phyloP scores from a whole-genome alignment of 2,888 invertebrate genomes.

The Pomacea canaliculata region DNA sequence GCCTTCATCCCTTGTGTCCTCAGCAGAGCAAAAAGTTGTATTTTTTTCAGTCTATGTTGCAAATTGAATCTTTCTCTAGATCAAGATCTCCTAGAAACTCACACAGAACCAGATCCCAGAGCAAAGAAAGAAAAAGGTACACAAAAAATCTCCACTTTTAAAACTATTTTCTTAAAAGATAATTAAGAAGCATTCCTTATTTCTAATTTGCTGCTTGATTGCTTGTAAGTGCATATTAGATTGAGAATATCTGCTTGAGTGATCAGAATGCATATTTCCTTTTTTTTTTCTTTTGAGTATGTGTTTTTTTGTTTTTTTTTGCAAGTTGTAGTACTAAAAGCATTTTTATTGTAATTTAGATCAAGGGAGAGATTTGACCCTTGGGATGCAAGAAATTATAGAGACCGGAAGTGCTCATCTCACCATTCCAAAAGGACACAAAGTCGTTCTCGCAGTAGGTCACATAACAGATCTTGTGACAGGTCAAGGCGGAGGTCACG shows the following conservation, averaged over 20 bases:
- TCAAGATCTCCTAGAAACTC: constrained; percentile 3
- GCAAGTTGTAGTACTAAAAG: too few relatives aligned
- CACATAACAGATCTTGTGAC: not conserved
- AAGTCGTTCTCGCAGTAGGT: not conserved
- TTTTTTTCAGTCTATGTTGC: too few relatives aligned
- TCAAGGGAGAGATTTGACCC: constrained; percentile 8
- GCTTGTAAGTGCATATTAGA: too few relatives aligned
- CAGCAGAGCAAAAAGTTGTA: not conserved
- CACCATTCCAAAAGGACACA: not conserved
- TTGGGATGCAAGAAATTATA: constrained; percentile 34
- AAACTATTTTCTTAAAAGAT: too few relatives aligned
- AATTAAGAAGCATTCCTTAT: too few relatives aligned
- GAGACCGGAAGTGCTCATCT: not conserved
- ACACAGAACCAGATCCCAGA: not conserved
- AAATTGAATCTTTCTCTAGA: not conserved
- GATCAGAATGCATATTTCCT: too few relatives aligned
- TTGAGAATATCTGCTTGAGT: too few relatives aligned
- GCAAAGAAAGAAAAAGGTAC: not conserved
- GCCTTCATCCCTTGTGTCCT: not conserved
- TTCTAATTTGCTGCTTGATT: too few relatives aligned
- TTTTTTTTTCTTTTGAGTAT: too few relatives aligned
- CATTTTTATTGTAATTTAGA: not conserved
- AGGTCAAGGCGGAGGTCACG: constrained; percentile 1
- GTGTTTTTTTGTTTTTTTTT: too few relatives aligned
- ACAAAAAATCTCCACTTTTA: too few relatives aligned